Evolutionary conservation across 2,797 vertebrate species (phyloP).

Genomic region (Molossus molossus): DNA sequence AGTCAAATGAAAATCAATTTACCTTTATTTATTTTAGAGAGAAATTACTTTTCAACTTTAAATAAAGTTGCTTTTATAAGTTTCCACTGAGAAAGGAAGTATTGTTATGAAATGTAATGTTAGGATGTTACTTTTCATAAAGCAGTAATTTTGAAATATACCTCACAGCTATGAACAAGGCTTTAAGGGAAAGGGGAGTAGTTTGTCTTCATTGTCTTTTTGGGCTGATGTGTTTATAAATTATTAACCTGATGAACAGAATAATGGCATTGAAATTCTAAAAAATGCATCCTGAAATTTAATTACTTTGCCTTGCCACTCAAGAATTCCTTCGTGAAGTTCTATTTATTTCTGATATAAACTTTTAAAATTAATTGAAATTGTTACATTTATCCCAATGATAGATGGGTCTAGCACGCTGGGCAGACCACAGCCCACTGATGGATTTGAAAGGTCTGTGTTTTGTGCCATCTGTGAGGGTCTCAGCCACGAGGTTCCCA

Average conservation of each 20-base stretch:
- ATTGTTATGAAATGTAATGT: conserved; percentile 42
- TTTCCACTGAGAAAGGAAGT: conserved; percentile 27
- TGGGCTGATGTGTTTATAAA: conserved; percentile 6
- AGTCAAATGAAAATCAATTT: conserved; percentile 72
- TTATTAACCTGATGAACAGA: neutral
- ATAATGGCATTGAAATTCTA: neutral
- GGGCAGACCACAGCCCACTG: fast-evolving
- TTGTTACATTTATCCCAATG: too few species aligned
- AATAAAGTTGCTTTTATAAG: conserved; percentile 71
- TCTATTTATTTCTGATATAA: neutral
- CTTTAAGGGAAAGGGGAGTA: neutral
- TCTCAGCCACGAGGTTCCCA: fast-evolving
- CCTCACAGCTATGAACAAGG: neutral
- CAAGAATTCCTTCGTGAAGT: neutral
- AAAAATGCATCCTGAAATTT: conserved; percentile 19
- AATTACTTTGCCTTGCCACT: neutral
- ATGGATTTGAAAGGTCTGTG: neutral
- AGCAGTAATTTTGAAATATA: neutral
- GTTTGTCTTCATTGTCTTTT: neutral
- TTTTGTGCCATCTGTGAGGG: neutral
- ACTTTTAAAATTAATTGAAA: neutral
- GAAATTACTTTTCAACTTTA: conserved; percentile 67
- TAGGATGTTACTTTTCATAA: conserved; percentile 67
- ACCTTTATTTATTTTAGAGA: conserved; percentile 76
- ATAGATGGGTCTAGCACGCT: fast-evolving